A percentile compares a stretch with the other conserved stretches of the same genome.
Evolutionary conservation across 1,140 invertebrate genomes (phyloP).

Genomic region (Hyphantria cunea): DNA sequence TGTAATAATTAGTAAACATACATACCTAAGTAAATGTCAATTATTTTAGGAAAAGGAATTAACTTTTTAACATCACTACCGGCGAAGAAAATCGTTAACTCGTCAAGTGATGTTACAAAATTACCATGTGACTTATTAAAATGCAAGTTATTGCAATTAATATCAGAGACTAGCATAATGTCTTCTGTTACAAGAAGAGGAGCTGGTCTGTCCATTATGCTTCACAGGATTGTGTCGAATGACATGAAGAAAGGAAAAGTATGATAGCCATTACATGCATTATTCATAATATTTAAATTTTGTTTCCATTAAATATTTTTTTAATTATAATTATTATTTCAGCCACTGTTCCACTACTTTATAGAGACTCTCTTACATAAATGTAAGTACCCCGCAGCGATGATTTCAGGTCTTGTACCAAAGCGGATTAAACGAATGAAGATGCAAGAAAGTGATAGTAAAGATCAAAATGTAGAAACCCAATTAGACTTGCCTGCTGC

Average conservation of each 20-base stretch:
- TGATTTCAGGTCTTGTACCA: neutral
- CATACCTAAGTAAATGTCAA: no score
- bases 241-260: conserved; percentile 82
- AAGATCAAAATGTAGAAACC: conserved; percentile 43
- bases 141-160: conserved; percentile 65
- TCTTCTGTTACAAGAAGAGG: conserved; percentile 86
- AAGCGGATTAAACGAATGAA: conserved; percentile 18
- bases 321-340: conserved; percentile 35
- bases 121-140: conserved; percentile 58
- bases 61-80: conserved; percentile 58
- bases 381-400: conserved; percentile 30
- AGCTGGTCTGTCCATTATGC: conserved; percentile 89
- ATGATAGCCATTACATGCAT: conserved; percentile 7
- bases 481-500: conserved; percentile 73
- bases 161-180: conserved; percentile 58
- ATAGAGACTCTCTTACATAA: conserved; percentile 54
- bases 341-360: conserved; percentile 69
- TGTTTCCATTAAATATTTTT: neutral
- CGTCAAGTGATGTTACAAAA: conserved; percentile 37
- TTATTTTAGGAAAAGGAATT: conserved; percentile 54
- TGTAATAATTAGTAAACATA: no score
- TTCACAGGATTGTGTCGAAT: conserved; percentile 87
- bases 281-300: neutral
- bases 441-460: conserved; percentile 10
- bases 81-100: conserved; percentile 25